A percentile compares a stretch with the other conserved stretches of the same genome.
These are phyloP conservation scores for Arge pagana DNA, from an alignment of 2,888 invertebrate genomes.

Conservation along the genomic window DNA sequence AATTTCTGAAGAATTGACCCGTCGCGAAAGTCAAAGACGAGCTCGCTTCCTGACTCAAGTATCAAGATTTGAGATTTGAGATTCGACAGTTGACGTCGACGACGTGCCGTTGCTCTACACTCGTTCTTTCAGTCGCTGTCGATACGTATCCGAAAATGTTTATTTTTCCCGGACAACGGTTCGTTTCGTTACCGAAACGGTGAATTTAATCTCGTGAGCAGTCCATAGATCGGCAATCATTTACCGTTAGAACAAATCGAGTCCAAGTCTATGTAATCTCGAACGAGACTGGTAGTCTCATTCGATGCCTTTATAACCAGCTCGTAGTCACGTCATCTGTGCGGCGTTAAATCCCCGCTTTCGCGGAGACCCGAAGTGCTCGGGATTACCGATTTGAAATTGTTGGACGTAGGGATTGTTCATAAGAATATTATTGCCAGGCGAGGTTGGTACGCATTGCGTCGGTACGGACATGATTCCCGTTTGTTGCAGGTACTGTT, in stretches of 20 bases:
- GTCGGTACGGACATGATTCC: slow-evolving; percentile 45
- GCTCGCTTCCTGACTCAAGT: no score
- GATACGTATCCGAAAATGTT: no score
- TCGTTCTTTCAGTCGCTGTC: no score
- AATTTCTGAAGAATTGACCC: no score
- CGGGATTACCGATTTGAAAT: slow-evolving; percentile 46
- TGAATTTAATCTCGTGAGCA: no score
- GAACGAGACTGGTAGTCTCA: slow-evolving; percentile 16
- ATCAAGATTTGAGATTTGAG: no score
- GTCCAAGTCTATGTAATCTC: slow-evolving; percentile 13
- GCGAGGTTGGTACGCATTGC: slow-evolving; percentile 41
- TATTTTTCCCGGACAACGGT: no score
- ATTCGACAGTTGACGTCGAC: no score
- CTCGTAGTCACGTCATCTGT: slow-evolving; percentile 51
- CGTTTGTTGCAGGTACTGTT: slow-evolving; percentile 50
- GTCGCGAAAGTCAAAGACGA: no score
- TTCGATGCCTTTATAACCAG: slow-evolving; percentile 16
- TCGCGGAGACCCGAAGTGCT: slow-evolving; percentile 42
- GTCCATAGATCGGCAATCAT: no score
- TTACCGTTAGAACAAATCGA: slow-evolving; percentile 16
- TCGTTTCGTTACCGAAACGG: no score
- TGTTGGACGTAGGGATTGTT: slow-evolving; percentile 52
- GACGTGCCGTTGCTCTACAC: no score
- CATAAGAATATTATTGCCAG: slow-evolving; percentile 41
- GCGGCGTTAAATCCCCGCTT: slow-evolving; percentile 48